Percentiles rank a stretch among this genome's conserved stretches.
Conservation (phyloP, 2,888 invertebrate genomes). For the Gymnosoma rotundatum region DNA sequence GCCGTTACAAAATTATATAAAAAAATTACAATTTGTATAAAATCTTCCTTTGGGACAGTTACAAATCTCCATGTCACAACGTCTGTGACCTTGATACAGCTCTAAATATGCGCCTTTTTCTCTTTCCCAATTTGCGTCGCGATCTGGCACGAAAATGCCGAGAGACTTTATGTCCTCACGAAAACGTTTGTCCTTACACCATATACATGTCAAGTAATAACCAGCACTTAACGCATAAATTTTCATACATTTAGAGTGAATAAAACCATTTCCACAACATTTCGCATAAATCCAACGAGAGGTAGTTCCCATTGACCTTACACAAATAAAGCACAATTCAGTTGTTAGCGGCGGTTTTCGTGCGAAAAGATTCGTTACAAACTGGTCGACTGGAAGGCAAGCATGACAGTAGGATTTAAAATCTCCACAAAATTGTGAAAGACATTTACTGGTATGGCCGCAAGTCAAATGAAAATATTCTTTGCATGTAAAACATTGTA, state of each 20-base stretch:
- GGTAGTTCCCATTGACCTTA: constrained; percentile 56
- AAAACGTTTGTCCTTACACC: constrained; percentile 76
- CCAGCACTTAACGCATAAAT: constrained; percentile 78
- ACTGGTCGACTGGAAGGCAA: constrained; percentile 74
- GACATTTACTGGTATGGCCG: constrained; percentile 73
- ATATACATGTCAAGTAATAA: constrained; percentile 79
- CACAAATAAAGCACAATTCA: constrained; percentile 76
- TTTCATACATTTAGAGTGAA: constrained; percentile 77
- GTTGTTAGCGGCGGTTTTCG: neutral
- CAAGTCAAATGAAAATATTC: constrained; percentile 76
- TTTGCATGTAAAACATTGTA: constrained; percentile 76
- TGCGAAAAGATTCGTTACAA: constrained; percentile 30
- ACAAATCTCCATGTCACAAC: constrained; percentile 86
- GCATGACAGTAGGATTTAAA: constrained; percentile 76
- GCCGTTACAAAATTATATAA: neutral
- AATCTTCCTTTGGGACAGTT: constrained; percentile 85
- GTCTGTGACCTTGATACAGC: constrained; percentile 84
- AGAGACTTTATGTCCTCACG: constrained; percentile 75
- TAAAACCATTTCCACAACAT: constrained; percentile 78
- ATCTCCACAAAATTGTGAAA: constrained; percentile 73
- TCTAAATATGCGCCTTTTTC: constrained; percentile 89
- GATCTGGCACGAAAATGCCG: constrained; percentile 82
- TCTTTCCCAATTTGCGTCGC: constrained; percentile 92
- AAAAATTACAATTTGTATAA: constrained; percentile 73
- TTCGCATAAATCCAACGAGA: constrained; percentile 73